Evolutionary conservation across 1,140 invertebrate species (phyloP), one percentile per base, ranked within the genome.

Genomic region (Sminthurides bifidus): DNA sequence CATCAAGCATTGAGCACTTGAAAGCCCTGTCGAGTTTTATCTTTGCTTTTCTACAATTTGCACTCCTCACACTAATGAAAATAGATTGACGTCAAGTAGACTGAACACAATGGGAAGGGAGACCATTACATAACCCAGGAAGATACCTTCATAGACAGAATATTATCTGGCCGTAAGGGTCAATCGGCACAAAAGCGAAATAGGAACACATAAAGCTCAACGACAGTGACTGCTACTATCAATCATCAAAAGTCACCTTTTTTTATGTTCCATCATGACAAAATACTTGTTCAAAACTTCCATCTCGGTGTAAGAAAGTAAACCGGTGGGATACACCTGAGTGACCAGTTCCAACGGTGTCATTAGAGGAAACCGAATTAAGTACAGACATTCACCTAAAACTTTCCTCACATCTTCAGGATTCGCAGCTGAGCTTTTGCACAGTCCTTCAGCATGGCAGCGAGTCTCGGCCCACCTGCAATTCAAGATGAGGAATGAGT

Each of bases 281-380:
- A 48, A 27, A 27, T 8, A 48, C 5, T 10, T 5, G 10, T 4
- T 48, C 14, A 48, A 6, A 26, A 4, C 8, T 15, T 48, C 24
- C 12, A 48, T 48, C 24, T 48, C 44, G 6, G 26, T 27, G 30
- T 14, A 8, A 14, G 21, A 14, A 23, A 48, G 19, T 10, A 48
- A 14, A 10, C 30, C 24, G 5, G 19, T 26, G 12, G 44, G 44
- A 19, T 14, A 14, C 5, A 48, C 44, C 12, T 48, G 30, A 5
- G 44, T 8, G 19, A 14, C 8, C 14, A 48, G 19, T 23, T 48
- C 44, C 19, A 27, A 48, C 5, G 30, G 24, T 14, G 21, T 8
- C 12, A 48, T 48, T 24, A 48, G 24, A 21, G 44, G 44, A 48
- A 48, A 48, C 10, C 44, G 44, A 26, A 48, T 48, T 12, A 48